These are phyloP conservation scores for Pocota personata DNA, from an alignment of 2,888 invertebrate species.

Conservation along the genomic window DNA sequence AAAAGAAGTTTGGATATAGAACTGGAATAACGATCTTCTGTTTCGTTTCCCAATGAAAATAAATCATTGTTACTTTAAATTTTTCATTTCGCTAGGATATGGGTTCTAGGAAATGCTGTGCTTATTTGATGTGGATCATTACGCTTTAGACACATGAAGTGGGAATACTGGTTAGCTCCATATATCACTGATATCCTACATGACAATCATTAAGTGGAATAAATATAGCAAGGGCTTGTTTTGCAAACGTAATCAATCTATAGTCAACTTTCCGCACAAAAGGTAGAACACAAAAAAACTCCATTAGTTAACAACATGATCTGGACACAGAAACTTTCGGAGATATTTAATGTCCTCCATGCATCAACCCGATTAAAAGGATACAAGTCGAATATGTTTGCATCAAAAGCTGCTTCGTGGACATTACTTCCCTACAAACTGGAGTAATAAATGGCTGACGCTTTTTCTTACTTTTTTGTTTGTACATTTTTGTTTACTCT, in stretches of 20 bases:
- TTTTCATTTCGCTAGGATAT: no score
- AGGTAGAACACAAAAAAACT: neutral
- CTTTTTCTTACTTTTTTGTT: neutral
- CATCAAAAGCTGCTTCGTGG: conserved; percentile 14
- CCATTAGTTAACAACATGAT: conserved; percentile 22
- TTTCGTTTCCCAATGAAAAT: no score
- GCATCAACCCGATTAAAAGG: conserved; percentile 37
- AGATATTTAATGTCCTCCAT: conserved; percentile 32
- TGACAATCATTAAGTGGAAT: neutral
- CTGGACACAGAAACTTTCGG: conserved; percentile 14
- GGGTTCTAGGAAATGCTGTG: no score
- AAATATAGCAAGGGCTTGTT: neutral
- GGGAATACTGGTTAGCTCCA: neutral
- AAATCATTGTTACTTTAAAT: no score
- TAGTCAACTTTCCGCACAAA: conserved; percentile 15
- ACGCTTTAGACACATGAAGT: neutral
- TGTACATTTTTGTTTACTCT: conserved; percentile 27
- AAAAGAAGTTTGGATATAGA: no score
- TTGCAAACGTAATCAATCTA: conserved; percentile 33
- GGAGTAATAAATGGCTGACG: conserved; percentile 25
- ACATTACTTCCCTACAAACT: neutral
- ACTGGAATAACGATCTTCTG: no score
- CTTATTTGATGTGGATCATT: no score
- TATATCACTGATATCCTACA: neutral
- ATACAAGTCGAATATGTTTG: conserved; percentile 34